Percentiles rank a stretch among this genome's conserved stretches.
phyloP scores from a whole-genome alignment of 2,888 invertebrate species.

The Temnothorax ravouxi region DNA sequence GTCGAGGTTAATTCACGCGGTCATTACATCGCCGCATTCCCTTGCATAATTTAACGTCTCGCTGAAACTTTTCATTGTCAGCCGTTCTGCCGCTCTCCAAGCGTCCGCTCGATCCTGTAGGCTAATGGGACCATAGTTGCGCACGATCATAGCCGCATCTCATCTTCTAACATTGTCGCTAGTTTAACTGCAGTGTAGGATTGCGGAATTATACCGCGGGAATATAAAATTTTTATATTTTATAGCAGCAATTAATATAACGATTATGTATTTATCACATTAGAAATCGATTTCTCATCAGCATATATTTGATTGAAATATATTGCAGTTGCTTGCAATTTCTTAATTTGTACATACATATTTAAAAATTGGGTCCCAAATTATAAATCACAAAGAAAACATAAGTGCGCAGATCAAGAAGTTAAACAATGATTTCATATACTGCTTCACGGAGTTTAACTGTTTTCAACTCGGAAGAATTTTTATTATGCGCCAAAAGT shows the following conservation, averaged over 20 bases:
- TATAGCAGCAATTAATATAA: not conserved
- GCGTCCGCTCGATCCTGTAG: conserved; percentile 9
- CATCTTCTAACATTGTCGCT: conserved; percentile 6
- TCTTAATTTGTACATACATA: not conserved
- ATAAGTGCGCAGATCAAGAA: not conserved
- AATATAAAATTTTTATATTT: conserved; percentile 2
- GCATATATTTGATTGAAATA: not conserved
- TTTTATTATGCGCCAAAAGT: conserved; percentile 43
- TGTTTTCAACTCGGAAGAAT: conserved; percentile 30
- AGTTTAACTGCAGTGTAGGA: conserved; percentile 5
- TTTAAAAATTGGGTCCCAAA: not conserved
- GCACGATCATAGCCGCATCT: conserved; percentile 1
- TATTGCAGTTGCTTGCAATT: not conserved
- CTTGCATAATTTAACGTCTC: conserved; percentile 73
- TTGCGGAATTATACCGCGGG: not conserved
- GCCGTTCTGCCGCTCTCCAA: conserved; percentile 35
- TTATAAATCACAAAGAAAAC: conserved; percentile 1
- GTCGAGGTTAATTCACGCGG: conserved; percentile 62
- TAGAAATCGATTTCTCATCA: not conserved
- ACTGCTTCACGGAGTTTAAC: not conserved
- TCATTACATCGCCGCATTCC: conserved; percentile 41
- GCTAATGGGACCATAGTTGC: conserved; percentile 48
- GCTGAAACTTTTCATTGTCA: conserved; percentile 67
- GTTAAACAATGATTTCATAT: not conserved
- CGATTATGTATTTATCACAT: not conserved